Evolutionary conservation across 2,888 invertebrate genomes (phyloP), one percentile per base, ranked within the genome.

Genomic region (Pharmacophagus antenor): DNA sequence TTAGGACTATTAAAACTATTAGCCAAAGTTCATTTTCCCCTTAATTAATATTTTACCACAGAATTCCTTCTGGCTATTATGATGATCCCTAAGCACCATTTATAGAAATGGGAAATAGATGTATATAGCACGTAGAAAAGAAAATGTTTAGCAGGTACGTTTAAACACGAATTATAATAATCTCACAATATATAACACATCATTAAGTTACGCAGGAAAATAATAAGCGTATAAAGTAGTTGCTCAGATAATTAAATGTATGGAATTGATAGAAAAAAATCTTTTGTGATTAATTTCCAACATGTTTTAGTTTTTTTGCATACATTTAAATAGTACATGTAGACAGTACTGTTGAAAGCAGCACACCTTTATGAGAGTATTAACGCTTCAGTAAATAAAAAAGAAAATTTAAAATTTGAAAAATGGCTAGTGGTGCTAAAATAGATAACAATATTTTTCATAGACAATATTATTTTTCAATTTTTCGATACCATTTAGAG

Each of bases 381-480:
- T 58, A 52, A 44, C 27, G 53, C 58, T 53, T 58, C 41, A 53
- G 41, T 52, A n/a, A 59, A 21, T 20, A 17, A 17, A 44, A 20
- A 46, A 27, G 25, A 44, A 22, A 25, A 25, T 2, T 44, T 59
- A 20, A 4, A 50, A 55, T 58, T 46, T 23, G 63, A 61, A 56
- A 67, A 71, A 76, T 80, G 76, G 70, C 69, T 84, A 84, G 87
- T 80, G 89, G 89, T 89, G 88, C 88, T 88, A 87, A 82, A 76
- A 80, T 79, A 79, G 64, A 74, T 68, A 77, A 64, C 70, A 78
- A 83, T 87, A 88, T 88, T 85, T 85, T 87, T 84, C 79, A 83
- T 85, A 87, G 83, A 84, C 77, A 85, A 84, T 86, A 84, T 79
- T 74, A 68, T 84, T 82, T 84, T 86, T 84, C 70, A 77, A 84